Percentiles rank a stretch among this genome's conserved stretches.
These are phyloP conservation scores for Gymnothorax reevesii DNA, from an alignment of 2,797 vertebrate genomes.

Conservation along the genomic window DNA sequence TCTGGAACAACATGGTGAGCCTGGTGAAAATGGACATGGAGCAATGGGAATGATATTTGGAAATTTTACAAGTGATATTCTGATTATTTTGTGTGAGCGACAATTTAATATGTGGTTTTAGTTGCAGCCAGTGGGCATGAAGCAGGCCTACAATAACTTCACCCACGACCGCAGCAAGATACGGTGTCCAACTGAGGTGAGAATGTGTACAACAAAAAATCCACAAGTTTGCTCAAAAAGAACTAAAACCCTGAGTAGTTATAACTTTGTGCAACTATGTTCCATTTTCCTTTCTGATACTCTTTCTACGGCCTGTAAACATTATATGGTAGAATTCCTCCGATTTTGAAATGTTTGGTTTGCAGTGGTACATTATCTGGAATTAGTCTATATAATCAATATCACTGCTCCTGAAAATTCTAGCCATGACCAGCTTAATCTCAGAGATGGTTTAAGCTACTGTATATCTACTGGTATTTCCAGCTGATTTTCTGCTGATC, in stretches of 20 bases:
- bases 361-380: background rate
- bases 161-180: constrained; percentile 80
- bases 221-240: background rate
- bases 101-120: constrained; percentile 50
- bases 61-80: too few species aligned
- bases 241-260: background rate
- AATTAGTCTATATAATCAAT: background rate
- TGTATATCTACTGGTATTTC: too few species aligned
- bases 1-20: constrained; percentile 94
- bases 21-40: background rate
- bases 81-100: constrained; percentile 17
- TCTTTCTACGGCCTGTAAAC: background rate
- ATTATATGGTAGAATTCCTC: background rate
- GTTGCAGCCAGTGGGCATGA: constrained; percentile 84
- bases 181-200: constrained; percentile 79
- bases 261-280: background rate
- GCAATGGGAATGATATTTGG: background rate
- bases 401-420: too few species aligned
- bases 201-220: constrained; percentile 11
- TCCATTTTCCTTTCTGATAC: background rate
- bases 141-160: constrained; percentile 85
- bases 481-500: too few species aligned
- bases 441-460: too few species aligned
- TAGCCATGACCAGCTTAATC: too few species aligned
- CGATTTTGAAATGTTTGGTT: background rate